Evolutionary conservation across 2,797 vertebrate genomes (phyloP).

Genomic region (Dicrostonyx torquatus): DNA sequence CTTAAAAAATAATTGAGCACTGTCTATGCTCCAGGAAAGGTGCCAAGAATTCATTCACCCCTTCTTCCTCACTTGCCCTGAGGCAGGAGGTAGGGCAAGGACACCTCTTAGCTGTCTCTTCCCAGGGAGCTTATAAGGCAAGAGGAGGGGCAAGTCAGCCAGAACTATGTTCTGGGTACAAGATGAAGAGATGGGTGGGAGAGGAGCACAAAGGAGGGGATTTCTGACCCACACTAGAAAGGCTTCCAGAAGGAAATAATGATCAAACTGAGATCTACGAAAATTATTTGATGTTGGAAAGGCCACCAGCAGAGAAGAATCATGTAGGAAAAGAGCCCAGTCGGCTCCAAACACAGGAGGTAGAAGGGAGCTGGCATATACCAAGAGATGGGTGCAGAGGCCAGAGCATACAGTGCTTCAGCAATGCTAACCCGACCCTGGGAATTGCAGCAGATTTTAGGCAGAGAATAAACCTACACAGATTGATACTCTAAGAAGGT

Average conservation of each 20-base stretch:
- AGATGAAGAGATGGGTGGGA: neutral
- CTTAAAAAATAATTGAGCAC: conserved; percentile 42
- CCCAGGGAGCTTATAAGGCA: neutral
- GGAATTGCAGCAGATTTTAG: neutral
- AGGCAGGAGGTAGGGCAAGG: neutral
- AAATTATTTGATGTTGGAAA: neutral
- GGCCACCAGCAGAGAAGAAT: neutral
- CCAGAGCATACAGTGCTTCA: neutral
- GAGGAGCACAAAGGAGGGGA: neutral
- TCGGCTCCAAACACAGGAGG: neutral
- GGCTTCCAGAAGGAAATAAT: neutral
- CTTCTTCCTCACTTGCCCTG: neutral
- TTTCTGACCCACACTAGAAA: neutral
- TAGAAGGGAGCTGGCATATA: neutral
- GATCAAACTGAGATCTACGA: neutral
- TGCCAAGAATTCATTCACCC: conserved; percentile 11
- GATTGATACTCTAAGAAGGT: neutral
- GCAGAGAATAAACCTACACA: neutral
- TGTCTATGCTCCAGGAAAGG: conserved; percentile 25
- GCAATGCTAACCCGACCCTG: neutral
- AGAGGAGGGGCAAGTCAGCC: neutral
- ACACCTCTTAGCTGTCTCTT: neutral
- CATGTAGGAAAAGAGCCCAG: neutral
- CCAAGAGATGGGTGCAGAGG: neutral
- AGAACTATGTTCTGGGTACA: neutral